Evolutionary conservation across 1,140 invertebrate species (phyloP), one percentile per base, ranked within the genome.

Genomic region (Liolophura sinensis): DNA sequence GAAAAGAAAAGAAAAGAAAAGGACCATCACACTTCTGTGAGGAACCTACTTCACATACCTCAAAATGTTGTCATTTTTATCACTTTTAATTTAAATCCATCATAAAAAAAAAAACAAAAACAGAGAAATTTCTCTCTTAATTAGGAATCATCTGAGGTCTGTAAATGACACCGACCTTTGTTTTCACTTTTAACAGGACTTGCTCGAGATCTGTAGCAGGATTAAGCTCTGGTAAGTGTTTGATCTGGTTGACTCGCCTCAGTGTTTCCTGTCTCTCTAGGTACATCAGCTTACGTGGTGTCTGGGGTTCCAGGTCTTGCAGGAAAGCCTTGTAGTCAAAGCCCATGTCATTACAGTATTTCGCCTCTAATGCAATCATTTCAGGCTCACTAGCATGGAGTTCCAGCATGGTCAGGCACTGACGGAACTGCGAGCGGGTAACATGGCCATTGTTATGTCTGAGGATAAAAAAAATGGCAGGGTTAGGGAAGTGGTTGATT

Each of bases 371-470:
- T 18, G 80, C 73, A 40, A 72, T 65, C 71, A 81, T 75, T 64
- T 84, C 81, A 11, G 72, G 63, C 27, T 80, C 76, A 25, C 68
- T 74, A 49, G 76, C 67, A 47, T 78, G 75, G 16, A 85, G 65
- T 54, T 82, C 76, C n/a, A 84, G 54, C 65, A 82, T 82, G 1
- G 77, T 77, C 54, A 85, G 66, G 60, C 73, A 77, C 60, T 85
- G 83, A n/a, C 78, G 71, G 73, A 85, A 85, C 73, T 85, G 82
- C 20, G 69, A 46, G 22, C 69, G 65, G 12, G 82, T 85, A 14
- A 85, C 74, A 66, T 84, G 80, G 51, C 81, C 80, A 69, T 80
- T 81, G 69, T 84, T 85, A 65, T 84, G 81, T 56, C 82, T 84
- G 65, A 18, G 72, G 70, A 24, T 51, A 62, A 57, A 67, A 54